These are phyloP conservation scores for Alethe diademata DNA, from an alignment of 2,113 vertebrate genomes.

Conservation along the genomic window DNA sequence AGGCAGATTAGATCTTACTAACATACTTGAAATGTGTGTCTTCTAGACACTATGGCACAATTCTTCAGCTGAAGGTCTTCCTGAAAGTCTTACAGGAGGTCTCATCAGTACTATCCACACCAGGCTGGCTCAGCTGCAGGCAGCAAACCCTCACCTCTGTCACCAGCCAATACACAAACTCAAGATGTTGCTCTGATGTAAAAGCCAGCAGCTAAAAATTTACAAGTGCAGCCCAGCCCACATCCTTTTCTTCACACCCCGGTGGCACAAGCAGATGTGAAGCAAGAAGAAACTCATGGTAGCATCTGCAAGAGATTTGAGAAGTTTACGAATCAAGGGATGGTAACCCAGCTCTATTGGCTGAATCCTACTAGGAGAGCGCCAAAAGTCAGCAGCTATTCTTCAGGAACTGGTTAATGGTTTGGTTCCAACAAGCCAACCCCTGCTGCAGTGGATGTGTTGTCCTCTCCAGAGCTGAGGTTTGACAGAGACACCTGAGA, in stretches of 20 bases:
- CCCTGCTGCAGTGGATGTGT: fast-evolving
- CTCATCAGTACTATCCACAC: neutral
- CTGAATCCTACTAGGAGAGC: neutral
- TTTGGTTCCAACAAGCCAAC: neutral
- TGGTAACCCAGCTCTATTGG: fast-evolving
- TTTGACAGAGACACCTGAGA: neutral
- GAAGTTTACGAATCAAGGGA: neutral
- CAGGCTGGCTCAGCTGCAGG: neutral
- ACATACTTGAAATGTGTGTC: fast-evolving
- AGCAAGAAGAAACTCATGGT: neutral
- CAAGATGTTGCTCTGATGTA: neutral
- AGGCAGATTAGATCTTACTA: neutral
- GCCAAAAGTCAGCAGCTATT: neutral
- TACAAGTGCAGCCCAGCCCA: neutral
- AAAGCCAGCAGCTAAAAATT: neutral
- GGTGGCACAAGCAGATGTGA: neutral
- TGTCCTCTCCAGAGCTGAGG: neutral
- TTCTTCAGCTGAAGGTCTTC: neutral
- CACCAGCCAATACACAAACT: neutral
- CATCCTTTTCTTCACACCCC: neutral
- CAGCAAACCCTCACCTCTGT: fast-evolving
- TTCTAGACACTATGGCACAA: fast-evolving
- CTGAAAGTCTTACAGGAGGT: neutral
- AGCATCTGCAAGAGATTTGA: neutral
- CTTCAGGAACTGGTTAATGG: neutral